These are phyloP conservation scores for Karalla daura DNA, from an alignment of 2,797 vertebrate species.

Conservation along the genomic window DNA sequence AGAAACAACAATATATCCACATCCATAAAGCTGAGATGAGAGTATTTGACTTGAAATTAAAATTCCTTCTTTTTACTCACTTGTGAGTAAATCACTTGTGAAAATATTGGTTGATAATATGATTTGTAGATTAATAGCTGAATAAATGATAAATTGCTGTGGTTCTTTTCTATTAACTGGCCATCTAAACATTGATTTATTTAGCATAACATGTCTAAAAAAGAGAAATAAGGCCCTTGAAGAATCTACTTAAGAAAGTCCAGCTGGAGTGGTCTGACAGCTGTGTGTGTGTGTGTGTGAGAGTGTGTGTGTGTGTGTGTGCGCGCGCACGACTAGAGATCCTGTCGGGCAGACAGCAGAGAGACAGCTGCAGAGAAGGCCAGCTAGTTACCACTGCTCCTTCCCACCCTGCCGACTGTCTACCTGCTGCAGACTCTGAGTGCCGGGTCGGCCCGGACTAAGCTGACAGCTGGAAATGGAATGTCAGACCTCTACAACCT, in stretches of 20 bases:
- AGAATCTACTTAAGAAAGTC: conserved; percentile 8
- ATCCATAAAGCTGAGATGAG: no score
- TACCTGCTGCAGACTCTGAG: conserved; percentile 48
- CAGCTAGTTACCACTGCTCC: conserved; percentile 59
- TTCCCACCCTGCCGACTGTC: conserved; percentile 32
- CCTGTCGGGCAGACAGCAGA: conserved; percentile 42
- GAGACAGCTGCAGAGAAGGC: conserved; percentile 62
- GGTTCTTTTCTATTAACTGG: no score
- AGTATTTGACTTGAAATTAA: no score
- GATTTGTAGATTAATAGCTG: no score
- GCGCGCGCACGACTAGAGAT: conserved; percentile 24
- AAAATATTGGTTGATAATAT: no score
- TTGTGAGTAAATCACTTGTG: no score
- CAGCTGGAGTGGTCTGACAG: conserved; percentile 32
- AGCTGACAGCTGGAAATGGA: conserved; percentile 73
- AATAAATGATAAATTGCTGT: no score
- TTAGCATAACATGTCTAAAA: background rate
- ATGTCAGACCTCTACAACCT: conserved; percentile 67
- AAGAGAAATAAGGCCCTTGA: background rate
- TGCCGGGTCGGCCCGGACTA: conserved; percentile 43
- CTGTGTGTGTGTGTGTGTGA: conserved; percentile 9
- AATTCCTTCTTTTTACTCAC: no score
- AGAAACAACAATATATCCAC: no score
- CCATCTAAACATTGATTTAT: no score
- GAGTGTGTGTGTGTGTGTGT: conserved; percentile 12